Conservation (phyloP, 2,888 invertebrate genomes). For the Lysandra coridon region DNA sequence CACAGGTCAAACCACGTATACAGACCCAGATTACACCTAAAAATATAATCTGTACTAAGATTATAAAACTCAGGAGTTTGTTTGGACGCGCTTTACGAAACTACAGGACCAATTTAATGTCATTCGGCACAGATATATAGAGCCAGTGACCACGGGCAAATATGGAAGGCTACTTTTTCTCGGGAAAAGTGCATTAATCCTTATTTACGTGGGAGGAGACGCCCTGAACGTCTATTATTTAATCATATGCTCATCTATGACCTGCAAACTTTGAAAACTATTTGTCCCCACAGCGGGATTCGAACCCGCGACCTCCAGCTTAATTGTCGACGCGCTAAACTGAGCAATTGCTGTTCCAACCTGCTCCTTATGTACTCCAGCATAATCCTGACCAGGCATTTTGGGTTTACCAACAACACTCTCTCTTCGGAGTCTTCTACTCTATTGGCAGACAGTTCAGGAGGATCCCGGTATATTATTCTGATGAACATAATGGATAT, state of each 20-base stretch:
- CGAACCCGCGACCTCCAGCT: too few species aligned
- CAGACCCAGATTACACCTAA: conserved; percentile 51
- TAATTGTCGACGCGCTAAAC: neutral
- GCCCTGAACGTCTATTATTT: too few species aligned
- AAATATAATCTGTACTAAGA: neutral
- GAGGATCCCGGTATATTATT: conserved; percentile 60
- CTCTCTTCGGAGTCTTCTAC: conserved; percentile 60
- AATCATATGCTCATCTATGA: too few species aligned
- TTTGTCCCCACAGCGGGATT: too few species aligned
- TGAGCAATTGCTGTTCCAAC: conserved; percentile 43
- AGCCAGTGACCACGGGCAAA: too few species aligned
- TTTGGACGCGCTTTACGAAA: neutral
- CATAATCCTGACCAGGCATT: conserved; percentile 65
- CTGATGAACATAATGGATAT: conserved; percentile 58
- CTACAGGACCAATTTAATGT: neutral
- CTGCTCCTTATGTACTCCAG: conserved; percentile 67
- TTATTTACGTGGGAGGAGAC: too few species aligned
- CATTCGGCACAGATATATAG: too few species aligned
- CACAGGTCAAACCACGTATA: conserved; percentile 65
- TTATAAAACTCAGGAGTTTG: neutral
- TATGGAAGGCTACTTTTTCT: too few species aligned
- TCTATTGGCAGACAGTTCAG: conserved; percentile 54
- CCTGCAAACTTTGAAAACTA: too few species aligned
- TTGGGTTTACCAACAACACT: conserved; percentile 62
- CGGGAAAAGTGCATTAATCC: too few species aligned